These are phyloP conservation scores for Pristionchus exspectatus DNA, from an alignment of 2,888 invertebrate species.

Conservation along the genomic window DNA sequence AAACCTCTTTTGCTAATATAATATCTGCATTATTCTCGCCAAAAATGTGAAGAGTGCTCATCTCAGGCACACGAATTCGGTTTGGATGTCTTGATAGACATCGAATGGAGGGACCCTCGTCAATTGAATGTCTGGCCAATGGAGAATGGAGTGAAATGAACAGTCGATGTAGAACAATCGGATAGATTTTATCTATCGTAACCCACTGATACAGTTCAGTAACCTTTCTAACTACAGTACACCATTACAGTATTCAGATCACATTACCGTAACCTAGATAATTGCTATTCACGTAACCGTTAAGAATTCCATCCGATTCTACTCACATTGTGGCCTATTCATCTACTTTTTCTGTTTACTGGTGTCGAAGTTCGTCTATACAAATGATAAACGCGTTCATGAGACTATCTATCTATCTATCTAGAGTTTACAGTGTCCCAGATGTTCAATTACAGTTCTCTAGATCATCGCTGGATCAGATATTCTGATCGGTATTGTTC, in stretches of 20 bases:
- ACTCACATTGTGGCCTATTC: background rate
- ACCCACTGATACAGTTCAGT: background rate
- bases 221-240: too few species aligned
- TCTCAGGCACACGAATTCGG: conserved; percentile 87
- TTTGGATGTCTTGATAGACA: conserved; percentile 91
- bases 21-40: background rate
- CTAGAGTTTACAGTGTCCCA: too few species aligned
- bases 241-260: background rate
- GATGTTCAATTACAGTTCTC: too few species aligned
- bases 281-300: too few species aligned
- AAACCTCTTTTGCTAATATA: too few species aligned
- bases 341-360: background rate
- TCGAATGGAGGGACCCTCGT: conserved; percentile 92
- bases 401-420: too few species aligned
- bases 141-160: conserved; percentile 85
- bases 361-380: background rate
- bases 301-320: too few species aligned
- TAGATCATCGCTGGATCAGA: too few species aligned
- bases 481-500: too few species aligned
- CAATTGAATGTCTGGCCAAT: conserved; percentile 91
- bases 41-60: background rate
- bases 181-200: conserved; percentile 45
- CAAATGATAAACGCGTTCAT: background rate
- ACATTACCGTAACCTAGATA: background rate
- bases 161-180: conserved; percentile 69